A percentile compares a stretch with the other conserved stretches of the same genome.
These are phyloP conservation scores for Silurus meridionalis DNA, from an alignment of 2,113 vertebrate species.

Conservation along the genomic window DNA sequence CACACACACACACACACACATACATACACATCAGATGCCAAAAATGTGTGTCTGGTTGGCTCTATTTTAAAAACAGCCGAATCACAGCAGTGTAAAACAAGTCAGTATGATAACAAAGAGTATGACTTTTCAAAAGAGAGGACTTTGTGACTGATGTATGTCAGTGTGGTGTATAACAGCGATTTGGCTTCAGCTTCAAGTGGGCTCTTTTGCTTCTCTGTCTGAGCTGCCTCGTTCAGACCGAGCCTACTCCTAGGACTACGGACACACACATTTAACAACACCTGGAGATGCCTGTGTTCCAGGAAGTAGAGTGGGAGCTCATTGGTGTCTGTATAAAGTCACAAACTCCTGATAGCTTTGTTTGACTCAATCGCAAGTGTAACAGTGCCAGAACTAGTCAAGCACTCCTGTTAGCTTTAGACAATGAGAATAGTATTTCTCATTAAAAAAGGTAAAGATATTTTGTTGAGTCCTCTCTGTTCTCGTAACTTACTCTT, in stretches of 20 bases:
- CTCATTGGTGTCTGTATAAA: slow-evolving; percentile 3
- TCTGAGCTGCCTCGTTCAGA: slow-evolving; percentile 46
- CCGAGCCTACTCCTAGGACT: slow-evolving; percentile 10
- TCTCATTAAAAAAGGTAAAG: background rate
- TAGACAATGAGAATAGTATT: background rate
- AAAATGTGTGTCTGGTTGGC: slow-evolving; percentile 18
- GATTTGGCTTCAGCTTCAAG: slow-evolving; percentile 40
- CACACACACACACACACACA: slow-evolving; percentile 46
- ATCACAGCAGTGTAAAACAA: slow-evolving; percentile 57
- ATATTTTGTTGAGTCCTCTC: slow-evolving; percentile 14
- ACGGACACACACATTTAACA: slow-evolving; percentile 2
- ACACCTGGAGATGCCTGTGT: slow-evolving; percentile 6
- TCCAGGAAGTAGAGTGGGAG: background rate
- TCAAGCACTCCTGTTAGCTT: slow-evolving; percentile 25
- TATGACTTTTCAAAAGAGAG: slow-evolving; percentile 20
- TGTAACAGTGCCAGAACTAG: background rate
- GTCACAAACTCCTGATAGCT: background rate
- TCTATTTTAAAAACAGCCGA: slow-evolving; percentile 66
- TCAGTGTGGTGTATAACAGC: slow-evolving; percentile 11
- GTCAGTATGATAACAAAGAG: slow-evolving; percentile 55
- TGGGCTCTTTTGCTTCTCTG: slow-evolving; percentile 32
- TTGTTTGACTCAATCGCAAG: background rate
- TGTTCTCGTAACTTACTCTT: background rate
- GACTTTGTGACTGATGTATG: slow-evolving; percentile 48
- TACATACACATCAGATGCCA: slow-evolving; percentile 37